phyloP scores from a whole-genome alignment of 1,140 invertebrate species.

The Tetraneura akinire region DNA sequence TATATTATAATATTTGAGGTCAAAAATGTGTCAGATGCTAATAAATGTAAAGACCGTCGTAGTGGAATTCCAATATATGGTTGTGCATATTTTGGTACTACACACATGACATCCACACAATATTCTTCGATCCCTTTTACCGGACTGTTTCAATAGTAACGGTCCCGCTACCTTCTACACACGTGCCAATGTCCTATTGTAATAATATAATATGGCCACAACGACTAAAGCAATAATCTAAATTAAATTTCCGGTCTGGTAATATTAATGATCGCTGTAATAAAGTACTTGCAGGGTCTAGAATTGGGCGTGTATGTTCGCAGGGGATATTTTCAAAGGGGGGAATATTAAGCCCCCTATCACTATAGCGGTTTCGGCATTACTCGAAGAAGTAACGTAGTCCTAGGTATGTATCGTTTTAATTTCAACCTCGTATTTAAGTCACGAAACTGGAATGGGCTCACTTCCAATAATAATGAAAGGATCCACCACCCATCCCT shows the following conservation, averaged over 20 bases:
- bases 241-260: conserved; percentile 41
- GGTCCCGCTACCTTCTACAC: not conserved
- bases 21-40: no score
- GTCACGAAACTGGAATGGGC: conserved; percentile 16
- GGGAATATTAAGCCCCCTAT: no score
- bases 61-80: not conserved
- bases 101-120: not conserved
- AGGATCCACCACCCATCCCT: not conserved
- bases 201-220: not conserved
- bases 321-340: no score
- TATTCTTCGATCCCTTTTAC: not conserved
- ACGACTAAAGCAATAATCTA: conserved; percentile 22
- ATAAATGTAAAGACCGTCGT: no score
- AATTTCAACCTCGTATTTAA: conserved; percentile 36
- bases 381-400: not conserved
- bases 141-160: not conserved
- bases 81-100: not conserved
- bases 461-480: conserved; percentile 30
- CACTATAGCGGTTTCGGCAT: no score
- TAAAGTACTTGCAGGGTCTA: no score
- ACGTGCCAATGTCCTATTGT: conserved; percentile 8
- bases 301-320: no score
- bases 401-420: not conserved
- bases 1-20: no score
- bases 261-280: conserved; percentile 5